Evolutionary conservation across 2,113 vertebrate genomes (phyloP), one percentile per base, ranked within the genome.

Genomic region (Cygnus buccinator): DNA sequence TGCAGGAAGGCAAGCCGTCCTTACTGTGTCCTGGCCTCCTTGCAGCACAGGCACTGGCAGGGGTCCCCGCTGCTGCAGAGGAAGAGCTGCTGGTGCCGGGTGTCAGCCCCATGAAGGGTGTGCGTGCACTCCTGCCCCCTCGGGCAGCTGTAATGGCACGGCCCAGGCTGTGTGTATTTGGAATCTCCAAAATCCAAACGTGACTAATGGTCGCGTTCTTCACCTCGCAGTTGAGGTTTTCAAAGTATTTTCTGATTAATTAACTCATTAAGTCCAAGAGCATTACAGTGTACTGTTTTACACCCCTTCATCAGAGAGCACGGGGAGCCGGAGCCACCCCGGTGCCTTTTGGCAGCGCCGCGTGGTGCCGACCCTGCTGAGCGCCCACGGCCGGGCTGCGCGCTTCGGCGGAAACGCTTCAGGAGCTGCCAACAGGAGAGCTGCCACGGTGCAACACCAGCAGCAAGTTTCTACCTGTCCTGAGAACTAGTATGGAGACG

Each of bases 161-260:
- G 6, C 37, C 76, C 84, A 1, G 0, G 29, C 29, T 9, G 37
- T 54, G 8, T 44, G 46, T 21, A 18, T 21, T 71, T 41, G 46
- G 87, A 94, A 71, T 83, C 93, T 85, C 92, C 67, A 78, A 87
- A 82, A n/a, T 89, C 89, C 66, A 77, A 63, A 44, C 0, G 20
- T 89, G 84, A 93, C 73, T 80, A 92, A 89, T 4, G 57, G 0
- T 35, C 75, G 22, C 81, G 61, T 58, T 93, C 71, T 84, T 87
- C 72, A 80, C 74, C 89, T 91, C 8, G 70, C 65, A 93, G 89
- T 84, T 1, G 54, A 87, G 84, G 84, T 93, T 87, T 79, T 92
- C 62, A 15, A 75, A 82, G 87, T 50, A 65, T 77, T 96, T 91
- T 84, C 89, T 87, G 83, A 91, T 94, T 94, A 94, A 82, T 57